Base-by-base conservation (phyloP, 2,113 vertebrate genomes). In the Barnardius zonarius region DNA sequence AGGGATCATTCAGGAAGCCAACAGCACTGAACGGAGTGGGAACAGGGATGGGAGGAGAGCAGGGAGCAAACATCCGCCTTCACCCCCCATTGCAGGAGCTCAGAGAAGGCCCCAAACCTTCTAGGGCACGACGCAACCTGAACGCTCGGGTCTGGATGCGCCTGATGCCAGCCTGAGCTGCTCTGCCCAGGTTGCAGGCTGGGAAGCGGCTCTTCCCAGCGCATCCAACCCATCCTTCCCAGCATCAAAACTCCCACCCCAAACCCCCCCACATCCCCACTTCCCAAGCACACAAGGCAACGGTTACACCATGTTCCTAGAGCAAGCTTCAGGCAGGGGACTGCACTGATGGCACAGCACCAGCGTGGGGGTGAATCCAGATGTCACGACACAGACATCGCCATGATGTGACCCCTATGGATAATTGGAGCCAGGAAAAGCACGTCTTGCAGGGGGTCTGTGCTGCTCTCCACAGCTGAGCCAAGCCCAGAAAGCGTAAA, bases 71-170 rank as follows among this genome's bases (percentile, higher is more conserved):
- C 9, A 14, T 24, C 39, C 13, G 24, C 73, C 39, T 48, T 18
- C n/a, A 12, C 5, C 15, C 20, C 18, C 13, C 2, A 7, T 8
- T 66, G 12, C 66, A 0, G 51, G 51, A 46, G 46, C 25, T 30
- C 33, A 19, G 39, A 48, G 70, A 35, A 52, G 44, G 20, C 59
- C 35, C 64, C 70, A 43, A 17, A 37, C 31, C 17, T 17, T 9
- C 59, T 5, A 6, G 1, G 8, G 59, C 6, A 4, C 1, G 22
- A 49, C 0, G 33, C 3, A 41, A 23, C 37, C 30, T 6, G 7
- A 35, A 3, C 8, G 25, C 82, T 78, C 19, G 13, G 61, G n/a
- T 30, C 44, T 57, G 22, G 73, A 9, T 0, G 9, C 31, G 64
- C 44, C 17, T 5, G 24, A 17, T 12, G 33, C 20, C 0, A 1